Conservation (phyloP, 2,888 invertebrate species). For the Tiliacea citrago region DNA sequence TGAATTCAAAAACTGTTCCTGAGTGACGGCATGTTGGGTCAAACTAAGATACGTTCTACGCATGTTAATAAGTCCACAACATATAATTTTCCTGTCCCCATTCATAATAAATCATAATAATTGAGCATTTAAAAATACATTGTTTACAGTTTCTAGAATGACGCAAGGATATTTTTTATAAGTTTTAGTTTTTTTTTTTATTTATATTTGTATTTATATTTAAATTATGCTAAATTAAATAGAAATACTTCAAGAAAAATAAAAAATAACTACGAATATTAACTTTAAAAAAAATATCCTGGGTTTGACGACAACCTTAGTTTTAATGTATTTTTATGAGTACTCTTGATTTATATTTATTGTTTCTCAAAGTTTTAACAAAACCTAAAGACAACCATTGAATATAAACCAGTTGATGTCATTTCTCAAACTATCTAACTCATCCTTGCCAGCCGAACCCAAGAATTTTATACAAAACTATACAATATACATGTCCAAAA, state of each 20-base stretch:
- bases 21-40: slow-evolving; percentile 7
- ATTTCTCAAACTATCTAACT: slow-evolving; percentile 29
- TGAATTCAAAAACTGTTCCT: slow-evolving; percentile 8
- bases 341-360: not conserved
- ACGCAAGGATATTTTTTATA: too few species aligned
- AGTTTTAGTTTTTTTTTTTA: too few species aligned
- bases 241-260: too few species aligned
- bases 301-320: not conserved
- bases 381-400: not conserved
- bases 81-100: slow-evolving; percentile 55
- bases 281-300: too few species aligned
- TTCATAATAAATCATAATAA: slow-evolving; percentile 34
- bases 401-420: slow-evolving; percentile 39
- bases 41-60: slow-evolving; percentile 26
- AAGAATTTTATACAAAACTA: slow-evolving; percentile 39
- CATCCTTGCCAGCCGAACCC: slow-evolving; percentile 21
- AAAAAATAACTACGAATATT: too few species aligned
- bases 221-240: too few species aligned
- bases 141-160: slow-evolving; percentile 15
- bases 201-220: too few species aligned
- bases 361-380: not conserved
- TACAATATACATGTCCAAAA: slow-evolving; percentile 45
- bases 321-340: not conserved
- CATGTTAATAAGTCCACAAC: slow-evolving; percentile 23
- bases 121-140: slow-evolving; percentile 13